phyloP scores from a whole-genome alignment of 2,797 vertebrate species.

The Lepidocolaptes lacrymiger region DNA sequence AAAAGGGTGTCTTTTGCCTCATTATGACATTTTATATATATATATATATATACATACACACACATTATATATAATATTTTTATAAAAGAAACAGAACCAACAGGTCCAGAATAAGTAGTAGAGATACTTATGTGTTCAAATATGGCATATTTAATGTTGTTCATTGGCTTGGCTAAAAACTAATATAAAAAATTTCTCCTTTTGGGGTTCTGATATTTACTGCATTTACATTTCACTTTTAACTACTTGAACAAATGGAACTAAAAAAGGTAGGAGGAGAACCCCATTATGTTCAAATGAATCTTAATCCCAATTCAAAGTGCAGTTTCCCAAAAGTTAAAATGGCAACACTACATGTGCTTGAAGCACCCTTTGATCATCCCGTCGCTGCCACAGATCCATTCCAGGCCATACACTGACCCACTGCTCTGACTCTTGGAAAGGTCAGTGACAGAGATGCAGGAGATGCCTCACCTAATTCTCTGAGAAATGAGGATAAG shows the following conservation, averaged over 20 bases:
- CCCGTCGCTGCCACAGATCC: not conserved
- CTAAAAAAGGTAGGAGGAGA: not conserved
- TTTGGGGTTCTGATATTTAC: not conserved
- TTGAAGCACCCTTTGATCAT: not conserved
- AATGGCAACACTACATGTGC: fast-evolving
- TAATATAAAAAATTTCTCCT: not conserved
- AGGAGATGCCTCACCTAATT: not conserved
- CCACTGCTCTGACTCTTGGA: not conserved
- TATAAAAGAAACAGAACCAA: not conserved
- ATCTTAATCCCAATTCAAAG: not conserved
- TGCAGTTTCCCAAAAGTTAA: not conserved
- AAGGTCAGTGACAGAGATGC: not conserved
- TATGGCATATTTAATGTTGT: not conserved
- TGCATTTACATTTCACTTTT: not conserved
- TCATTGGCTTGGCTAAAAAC: not conserved
- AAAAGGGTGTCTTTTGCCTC: no score
- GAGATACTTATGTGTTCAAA: not conserved
- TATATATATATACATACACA: not conserved
- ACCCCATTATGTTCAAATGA: not conserved
- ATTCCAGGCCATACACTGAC: not conserved
- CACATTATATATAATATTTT: not conserved
- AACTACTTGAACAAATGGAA: not conserved
- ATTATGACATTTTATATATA: not conserved
- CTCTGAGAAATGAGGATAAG: not conserved
- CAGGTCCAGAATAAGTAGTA: not conserved